These are phyloP conservation scores for Meloidogyne floridensis DNA, from an alignment of 1,140 invertebrate species.

Conservation along the genomic window DNA sequence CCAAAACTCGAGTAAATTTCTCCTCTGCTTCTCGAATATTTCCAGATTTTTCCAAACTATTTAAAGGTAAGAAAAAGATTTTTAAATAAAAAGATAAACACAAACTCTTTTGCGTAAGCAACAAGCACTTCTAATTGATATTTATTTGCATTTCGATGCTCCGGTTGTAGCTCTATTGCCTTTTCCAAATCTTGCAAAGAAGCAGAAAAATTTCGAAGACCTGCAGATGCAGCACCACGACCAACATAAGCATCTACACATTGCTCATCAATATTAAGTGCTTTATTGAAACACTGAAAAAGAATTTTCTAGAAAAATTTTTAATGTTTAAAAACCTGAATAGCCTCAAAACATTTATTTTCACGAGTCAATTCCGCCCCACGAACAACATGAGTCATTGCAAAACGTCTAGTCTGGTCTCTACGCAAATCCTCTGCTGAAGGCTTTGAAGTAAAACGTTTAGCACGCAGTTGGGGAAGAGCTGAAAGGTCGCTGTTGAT, in stretches of 20 bases:
- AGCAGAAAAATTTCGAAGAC: slow-evolving; percentile 33
- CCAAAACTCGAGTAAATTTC: slow-evolving; percentile 19
- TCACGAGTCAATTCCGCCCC: slow-evolving; percentile 40
- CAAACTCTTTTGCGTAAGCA: slow-evolving; percentile 32
- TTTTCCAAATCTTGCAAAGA: slow-evolving; percentile 42
- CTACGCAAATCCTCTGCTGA: slow-evolving; percentile 24
- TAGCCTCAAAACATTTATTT: slow-evolving; percentile 43
- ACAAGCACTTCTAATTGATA: slow-evolving; percentile 39
- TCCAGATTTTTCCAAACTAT: slow-evolving; percentile 32
- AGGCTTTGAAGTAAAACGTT: neutral
- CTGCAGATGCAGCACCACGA: slow-evolving; percentile 40
- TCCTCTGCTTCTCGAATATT: slow-evolving; percentile 17
- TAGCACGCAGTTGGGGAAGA: slow-evolving; percentile 15
- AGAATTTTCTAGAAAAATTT: neutral
- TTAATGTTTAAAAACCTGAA: slow-evolving; percentile 24
- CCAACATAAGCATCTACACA: slow-evolving; percentile 44
- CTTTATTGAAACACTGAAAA: slow-evolving; percentile 41
- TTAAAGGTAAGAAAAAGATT: neutral
- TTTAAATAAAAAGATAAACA: slow-evolving; percentile 22
- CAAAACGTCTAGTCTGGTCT: slow-evolving; percentile 30
- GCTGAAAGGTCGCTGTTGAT: slow-evolving; percentile 19
- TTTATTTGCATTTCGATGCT: slow-evolving; percentile 35
- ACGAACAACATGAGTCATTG: slow-evolving; percentile 36
- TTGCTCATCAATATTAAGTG: slow-evolving; percentile 31
- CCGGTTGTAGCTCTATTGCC: slow-evolving; percentile 35